Percentiles rank a stretch among this genome's conserved stretches.
Conservation (phyloP, 2,888 invertebrate genomes). For the Drosophila hawaiiensis region DNA sequence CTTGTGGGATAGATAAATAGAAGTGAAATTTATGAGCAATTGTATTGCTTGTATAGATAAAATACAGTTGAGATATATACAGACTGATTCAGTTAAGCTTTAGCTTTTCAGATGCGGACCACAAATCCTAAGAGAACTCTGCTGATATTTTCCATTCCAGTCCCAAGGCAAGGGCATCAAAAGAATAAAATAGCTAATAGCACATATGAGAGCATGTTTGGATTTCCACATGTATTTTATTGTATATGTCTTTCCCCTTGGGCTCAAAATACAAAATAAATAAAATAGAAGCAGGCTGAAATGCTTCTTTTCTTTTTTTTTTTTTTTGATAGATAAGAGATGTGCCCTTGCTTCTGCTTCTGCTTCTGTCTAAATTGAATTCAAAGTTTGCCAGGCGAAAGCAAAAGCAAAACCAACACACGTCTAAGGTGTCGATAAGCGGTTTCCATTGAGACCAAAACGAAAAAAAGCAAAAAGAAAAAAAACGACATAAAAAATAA, state of each 20-base stretch:
- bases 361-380: slow-evolving; percentile 46
- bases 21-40: neutral
- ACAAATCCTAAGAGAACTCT: neutral
- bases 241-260: slow-evolving; percentile 3
- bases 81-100: neutral
- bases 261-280: slow-evolving; percentile 14
- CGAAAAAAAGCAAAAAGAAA: neutral
- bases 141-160: neutral
- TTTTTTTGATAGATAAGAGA: slow-evolving; percentile 20
- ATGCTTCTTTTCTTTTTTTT: neutral
- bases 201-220: neutral
- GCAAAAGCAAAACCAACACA: slow-evolving; percentile 11
- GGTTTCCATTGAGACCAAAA: slow-evolving; percentile 18
- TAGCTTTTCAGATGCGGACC: neutral
- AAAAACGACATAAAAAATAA: neutral
- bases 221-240: slow-evolving; percentile 6
- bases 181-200: slow-evolving; percentile 15
- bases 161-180: neutral
- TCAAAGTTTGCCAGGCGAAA: slow-evolving; percentile 7
- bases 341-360: slow-evolving; percentile 6
- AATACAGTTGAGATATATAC: neutral
- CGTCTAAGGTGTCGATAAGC: slow-evolving; percentile 51
- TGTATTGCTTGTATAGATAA: neutral
- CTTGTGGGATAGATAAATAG: neutral
- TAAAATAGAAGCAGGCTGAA: slow-evolving; percentile 16